Evolutionary conservation across 1,140 invertebrate genomes (phyloP).

Genomic region (Halyomorpha halys): DNA sequence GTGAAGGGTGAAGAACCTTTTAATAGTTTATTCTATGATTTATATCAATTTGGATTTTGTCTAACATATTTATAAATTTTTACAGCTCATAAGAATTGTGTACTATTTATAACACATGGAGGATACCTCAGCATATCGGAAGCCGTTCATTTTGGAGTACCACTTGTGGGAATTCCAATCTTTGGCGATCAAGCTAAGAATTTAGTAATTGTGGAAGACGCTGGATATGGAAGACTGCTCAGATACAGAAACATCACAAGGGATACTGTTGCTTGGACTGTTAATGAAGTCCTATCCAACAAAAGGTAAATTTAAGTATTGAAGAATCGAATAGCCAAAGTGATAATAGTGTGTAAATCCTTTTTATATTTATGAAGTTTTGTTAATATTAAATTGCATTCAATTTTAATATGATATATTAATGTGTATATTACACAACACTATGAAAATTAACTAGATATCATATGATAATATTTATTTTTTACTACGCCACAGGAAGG

Average conservation of each 20-base stretch:
- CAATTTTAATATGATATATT: no score
- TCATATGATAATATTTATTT: no score
- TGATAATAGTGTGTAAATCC: no score
- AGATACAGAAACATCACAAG: conserved; percentile 25
- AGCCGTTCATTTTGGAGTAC: conserved; percentile 55
- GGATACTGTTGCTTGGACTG: conserved; percentile 23
- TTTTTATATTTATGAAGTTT: background rate
- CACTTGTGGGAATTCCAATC: conserved; percentile 56
- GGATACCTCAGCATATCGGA: conserved; percentile 58
- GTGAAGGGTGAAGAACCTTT: no score
- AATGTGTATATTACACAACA: no score
- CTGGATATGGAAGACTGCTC: conserved; percentile 29
- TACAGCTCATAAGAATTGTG: conserved; percentile 29
- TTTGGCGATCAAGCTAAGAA: conserved; percentile 50
- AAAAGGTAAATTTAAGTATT: conserved; percentile 12
- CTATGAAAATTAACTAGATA: no score
- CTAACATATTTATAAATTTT: conserved; percentile 1
- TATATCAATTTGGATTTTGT: background rate
- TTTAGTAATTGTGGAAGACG: conserved; percentile 32
- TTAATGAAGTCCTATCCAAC: conserved; percentile 32
- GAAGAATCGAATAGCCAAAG: background rate
- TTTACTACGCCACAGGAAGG: no score
- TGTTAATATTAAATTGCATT: background rate
- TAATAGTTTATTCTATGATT: no score
- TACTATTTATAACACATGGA: conserved; percentile 56